Evolutionary conservation across 2,888 invertebrate genomes (phyloP).

Genomic region (Phortica magna): DNA sequence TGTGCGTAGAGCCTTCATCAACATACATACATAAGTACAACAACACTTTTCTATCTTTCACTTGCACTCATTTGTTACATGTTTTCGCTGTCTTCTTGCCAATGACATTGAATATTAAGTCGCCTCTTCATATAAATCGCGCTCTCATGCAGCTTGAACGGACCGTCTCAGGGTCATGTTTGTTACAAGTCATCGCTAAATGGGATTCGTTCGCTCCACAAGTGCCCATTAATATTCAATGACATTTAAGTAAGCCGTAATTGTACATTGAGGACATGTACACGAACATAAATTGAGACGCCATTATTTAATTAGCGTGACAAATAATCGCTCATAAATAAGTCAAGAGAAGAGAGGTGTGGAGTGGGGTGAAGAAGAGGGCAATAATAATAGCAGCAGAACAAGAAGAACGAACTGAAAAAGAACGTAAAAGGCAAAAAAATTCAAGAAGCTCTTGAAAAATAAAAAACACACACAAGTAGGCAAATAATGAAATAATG

Average conservation of each 20-base stretch:
- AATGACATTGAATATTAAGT: too few relatives aligned
- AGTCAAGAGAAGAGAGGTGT: background rate
- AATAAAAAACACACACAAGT: background rate
- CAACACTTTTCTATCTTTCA: too few relatives aligned
- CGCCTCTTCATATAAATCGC: too few relatives aligned
- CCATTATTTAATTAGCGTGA: slow-evolving; percentile 61
- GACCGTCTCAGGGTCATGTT: background rate
- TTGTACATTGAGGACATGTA: background rate
- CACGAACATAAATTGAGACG: slow-evolving; percentile 40
- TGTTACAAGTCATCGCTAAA: background rate
- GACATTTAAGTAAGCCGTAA: background rate
- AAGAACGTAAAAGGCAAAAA: background rate
- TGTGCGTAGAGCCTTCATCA: too few relatives aligned
- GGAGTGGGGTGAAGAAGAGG: too few relatives aligned
- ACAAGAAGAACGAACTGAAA: background rate
- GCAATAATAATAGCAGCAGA: background rate
- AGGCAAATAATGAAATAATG: slow-evolving; percentile 7
- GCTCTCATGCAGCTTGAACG: background rate
- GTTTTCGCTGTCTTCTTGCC: too few relatives aligned
- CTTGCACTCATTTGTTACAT: too few relatives aligned
- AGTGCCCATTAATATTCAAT: background rate
- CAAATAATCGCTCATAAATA: slow-evolving; percentile 42
- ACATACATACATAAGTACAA: too few relatives aligned
- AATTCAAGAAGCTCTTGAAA: background rate
- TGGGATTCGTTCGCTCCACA: background rate